Conservation (phyloP, 1,140 invertebrate genomes). For the Drosophila athabasca region DNA sequence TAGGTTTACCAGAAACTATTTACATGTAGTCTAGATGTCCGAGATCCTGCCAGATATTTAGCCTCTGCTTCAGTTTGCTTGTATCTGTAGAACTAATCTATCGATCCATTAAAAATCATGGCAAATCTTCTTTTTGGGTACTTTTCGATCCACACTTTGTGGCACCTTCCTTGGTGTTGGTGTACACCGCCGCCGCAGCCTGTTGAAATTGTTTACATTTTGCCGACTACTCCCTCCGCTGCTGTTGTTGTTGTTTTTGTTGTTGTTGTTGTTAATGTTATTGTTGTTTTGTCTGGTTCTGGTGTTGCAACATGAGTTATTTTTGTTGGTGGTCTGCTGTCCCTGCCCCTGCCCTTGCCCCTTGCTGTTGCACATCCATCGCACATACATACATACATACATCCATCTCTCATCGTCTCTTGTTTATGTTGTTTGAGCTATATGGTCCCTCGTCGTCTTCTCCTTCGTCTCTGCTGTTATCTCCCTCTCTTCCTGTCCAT, state of each 20-base stretch:
- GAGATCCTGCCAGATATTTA: too few species aligned
- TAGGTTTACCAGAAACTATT: too few species aligned
- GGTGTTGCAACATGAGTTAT: conserved; percentile 55
- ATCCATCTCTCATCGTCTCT: too few species aligned
- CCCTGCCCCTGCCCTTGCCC: neutral
- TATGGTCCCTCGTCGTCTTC: conserved; percentile 39
- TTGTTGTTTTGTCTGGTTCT: conserved; percentile 21
- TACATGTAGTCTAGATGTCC: too few species aligned
- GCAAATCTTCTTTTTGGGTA: too few species aligned
- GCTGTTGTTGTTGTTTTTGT: neutral
- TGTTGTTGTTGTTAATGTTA: conserved; percentile 3
- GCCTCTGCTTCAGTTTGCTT: too few species aligned
- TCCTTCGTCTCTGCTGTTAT: conserved; percentile 3
- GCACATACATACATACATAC: too few species aligned
- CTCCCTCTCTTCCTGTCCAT: conserved; percentile 24
- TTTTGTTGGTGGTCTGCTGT: conserved; percentile 32
- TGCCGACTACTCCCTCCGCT: conserved; percentile 17
- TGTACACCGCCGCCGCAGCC: too few species aligned
- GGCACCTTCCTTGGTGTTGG: too few species aligned
- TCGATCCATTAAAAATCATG: too few species aligned
- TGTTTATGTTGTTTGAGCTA: conserved; percentile 17
- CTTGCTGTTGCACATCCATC: conserved; percentile 12
- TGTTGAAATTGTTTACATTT: conserved; percentile 36
- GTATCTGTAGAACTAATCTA: too few species aligned
- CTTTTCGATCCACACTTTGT: too few species aligned